A percentile compares a stretch with the other conserved stretches of the same genome.
Conservation (phyloP, 2,113 vertebrate genomes). For the Balaenoptera acutorostrata region DNA sequence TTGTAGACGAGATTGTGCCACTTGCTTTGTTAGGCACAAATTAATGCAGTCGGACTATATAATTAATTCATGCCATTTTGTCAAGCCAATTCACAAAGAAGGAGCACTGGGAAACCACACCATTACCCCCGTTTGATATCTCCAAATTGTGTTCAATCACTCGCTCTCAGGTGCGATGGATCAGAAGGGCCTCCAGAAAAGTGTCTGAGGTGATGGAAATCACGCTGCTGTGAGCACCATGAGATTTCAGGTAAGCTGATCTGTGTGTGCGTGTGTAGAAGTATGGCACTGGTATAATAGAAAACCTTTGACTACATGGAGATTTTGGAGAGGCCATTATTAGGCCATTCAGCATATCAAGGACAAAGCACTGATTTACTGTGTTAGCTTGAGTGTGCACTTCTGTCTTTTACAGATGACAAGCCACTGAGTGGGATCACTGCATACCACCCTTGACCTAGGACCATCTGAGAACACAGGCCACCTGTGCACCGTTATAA, state of each 20-base stretch:
- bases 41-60: constrained; percentile 68
- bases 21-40: constrained; percentile 77
- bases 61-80: constrained; percentile 79
- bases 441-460: constrained; percentile 51
- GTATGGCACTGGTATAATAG: background rate
- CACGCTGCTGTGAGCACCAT: background rate
- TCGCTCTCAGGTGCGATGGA: constrained; percentile 29
- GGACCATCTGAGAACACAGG: constrained; percentile 61
- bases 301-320: constrained; percentile 46
- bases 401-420: constrained; percentile 59
- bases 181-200: constrained; percentile 57
- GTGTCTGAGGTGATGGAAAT: constrained; percentile 53
- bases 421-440: constrained; percentile 41
- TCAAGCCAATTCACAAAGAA: constrained; percentile 75
- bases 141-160: constrained; percentile 19
- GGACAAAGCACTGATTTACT: constrained; percentile 67
- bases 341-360: constrained; percentile 45
- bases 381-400: constrained; percentile 26
- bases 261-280: constrained; percentile 17
- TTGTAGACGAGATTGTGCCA: constrained; percentile 66
- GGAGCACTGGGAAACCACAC: constrained; percentile 67
- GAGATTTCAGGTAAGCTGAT: constrained; percentile 44
- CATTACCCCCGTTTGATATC: constrained; percentile 44
- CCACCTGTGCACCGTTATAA: constrained; percentile 45
- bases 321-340: constrained; percentile 47